phyloP scores from a whole-genome alignment of 2,888 invertebrate genomes.

The Eurois occulta region DNA sequence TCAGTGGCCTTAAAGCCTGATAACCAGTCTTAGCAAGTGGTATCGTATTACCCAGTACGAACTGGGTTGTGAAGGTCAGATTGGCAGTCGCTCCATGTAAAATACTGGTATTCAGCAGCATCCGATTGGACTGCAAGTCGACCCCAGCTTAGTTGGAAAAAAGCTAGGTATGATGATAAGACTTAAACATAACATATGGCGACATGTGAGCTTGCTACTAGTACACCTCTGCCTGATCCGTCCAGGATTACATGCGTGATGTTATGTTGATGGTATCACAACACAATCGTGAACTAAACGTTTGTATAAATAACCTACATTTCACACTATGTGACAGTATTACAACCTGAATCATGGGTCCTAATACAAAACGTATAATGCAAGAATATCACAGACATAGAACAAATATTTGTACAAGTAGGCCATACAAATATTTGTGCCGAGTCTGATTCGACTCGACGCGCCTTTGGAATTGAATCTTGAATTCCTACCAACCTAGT shows the following conservation, averaged over 20 bases:
- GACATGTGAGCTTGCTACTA: neutral
- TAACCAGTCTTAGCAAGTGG: too few species aligned
- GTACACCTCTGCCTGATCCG: neutral
- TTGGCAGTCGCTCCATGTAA: too few species aligned
- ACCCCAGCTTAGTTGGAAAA: too few species aligned
- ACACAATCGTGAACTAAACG: neutral
- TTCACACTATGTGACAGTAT: neutral
- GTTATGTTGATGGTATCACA: neutral
- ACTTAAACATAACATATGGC: neutral
- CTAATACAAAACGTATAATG: constrained; percentile 18
- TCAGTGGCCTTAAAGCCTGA: too few species aligned
- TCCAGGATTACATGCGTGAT: neutral
- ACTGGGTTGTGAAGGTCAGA: too few species aligned
- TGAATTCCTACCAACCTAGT: neutral
- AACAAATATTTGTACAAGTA: constrained; percentile 46
- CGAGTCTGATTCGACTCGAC: constrained; percentile 5
- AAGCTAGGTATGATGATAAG: too few species aligned
- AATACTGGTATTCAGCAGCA: too few species aligned
- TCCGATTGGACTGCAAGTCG: too few species aligned
- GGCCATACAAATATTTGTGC: constrained; percentile 51
- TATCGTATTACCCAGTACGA: too few species aligned
- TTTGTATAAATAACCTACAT: constrained; percentile 11
- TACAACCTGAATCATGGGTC: neutral
- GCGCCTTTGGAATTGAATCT: constrained; percentile 20
- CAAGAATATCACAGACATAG: constrained; percentile 24